Evolutionary conservation across 2,888 invertebrate species (phyloP).

Genomic region (Holacanthella duospinosa): DNA sequence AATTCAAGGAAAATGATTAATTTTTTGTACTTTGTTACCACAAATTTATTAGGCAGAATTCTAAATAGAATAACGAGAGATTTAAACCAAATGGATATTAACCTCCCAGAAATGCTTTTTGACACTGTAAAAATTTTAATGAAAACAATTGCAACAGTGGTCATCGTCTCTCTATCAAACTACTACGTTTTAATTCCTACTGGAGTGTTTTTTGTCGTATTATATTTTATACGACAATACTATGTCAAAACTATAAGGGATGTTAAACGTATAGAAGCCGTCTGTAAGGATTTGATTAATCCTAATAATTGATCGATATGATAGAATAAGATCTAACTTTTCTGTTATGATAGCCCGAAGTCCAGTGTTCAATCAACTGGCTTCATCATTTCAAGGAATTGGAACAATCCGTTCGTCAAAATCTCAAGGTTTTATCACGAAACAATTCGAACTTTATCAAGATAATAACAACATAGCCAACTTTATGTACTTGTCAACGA

Average conservation of each 20-base stretch:
- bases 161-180: conserved; percentile 44
- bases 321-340: neutral
- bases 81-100: conserved; percentile 65
- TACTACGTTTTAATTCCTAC: conserved; percentile 41
- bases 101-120: conserved; percentile 54
- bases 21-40: too few species aligned
- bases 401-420: conserved; percentile 4
- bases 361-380: conserved; percentile 9
- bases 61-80: conserved; percentile 77
- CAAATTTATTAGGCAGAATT: conserved; percentile 59
- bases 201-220: conserved; percentile 42
- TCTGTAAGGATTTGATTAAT: conserved; percentile 44
- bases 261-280: conserved; percentile 46
- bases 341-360: conserved; percentile 6
- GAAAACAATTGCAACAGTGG: conserved; percentile 43
- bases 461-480: neutral
- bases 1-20: neutral
- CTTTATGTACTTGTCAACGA: conserved; percentile 42
- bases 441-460: neutral
- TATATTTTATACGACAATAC: conserved; percentile 43
- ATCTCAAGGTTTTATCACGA: neutral
- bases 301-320: neutral
- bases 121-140: conserved; percentile 48
- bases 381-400: conserved; percentile 7
- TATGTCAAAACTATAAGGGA: conserved; percentile 45